These are phyloP conservation scores for Pagetopsis macropterus DNA, from an alignment of 2,797 vertebrate species.

Conservation along the genomic window DNA sequence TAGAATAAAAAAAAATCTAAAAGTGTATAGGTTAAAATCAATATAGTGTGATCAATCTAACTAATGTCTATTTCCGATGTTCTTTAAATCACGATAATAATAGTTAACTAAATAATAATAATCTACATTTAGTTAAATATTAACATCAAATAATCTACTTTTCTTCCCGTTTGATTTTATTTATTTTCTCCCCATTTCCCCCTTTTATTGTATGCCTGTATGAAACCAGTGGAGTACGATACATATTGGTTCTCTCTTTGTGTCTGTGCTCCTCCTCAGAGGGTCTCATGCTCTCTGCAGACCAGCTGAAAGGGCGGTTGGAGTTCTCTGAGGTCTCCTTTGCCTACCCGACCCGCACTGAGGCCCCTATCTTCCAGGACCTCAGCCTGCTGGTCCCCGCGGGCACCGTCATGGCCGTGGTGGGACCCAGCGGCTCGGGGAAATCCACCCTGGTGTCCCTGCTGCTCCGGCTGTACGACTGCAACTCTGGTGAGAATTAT, in stretches of 20 bases:
- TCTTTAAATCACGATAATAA: too few relatives aligned
- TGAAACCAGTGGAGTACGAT: neutral
- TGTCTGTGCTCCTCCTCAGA: slow-evolving; percentile 77
- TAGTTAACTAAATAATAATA: too few relatives aligned
- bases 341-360: slow-evolving; percentile 91
- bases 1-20: too few relatives aligned
- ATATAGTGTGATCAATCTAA: too few relatives aligned
- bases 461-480: slow-evolving; percentile 91
- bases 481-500: slow-evolving; percentile 65
- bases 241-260: neutral
- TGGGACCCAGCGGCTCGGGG: slow-evolving; percentile 94
- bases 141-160: too few relatives aligned
- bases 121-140: too few relatives aligned
- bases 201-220: neutral
- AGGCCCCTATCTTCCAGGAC: slow-evolving; percentile 88
- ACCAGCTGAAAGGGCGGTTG: slow-evolving; percentile 88
- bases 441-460: slow-evolving; percentile 95
- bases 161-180: neutral
- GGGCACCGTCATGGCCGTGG: slow-evolving; percentile 92
- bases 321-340: slow-evolving; percentile 90
- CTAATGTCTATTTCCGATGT: too few relatives aligned
- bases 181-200: neutral
- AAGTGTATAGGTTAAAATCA: neutral
- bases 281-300: slow-evolving; percentile 83
- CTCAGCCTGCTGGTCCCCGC: slow-evolving; percentile 91